Evolutionary conservation across 2,797 vertebrate species (phyloP).

Genomic region (Tokudaia tokunoshimensis): DNA sequence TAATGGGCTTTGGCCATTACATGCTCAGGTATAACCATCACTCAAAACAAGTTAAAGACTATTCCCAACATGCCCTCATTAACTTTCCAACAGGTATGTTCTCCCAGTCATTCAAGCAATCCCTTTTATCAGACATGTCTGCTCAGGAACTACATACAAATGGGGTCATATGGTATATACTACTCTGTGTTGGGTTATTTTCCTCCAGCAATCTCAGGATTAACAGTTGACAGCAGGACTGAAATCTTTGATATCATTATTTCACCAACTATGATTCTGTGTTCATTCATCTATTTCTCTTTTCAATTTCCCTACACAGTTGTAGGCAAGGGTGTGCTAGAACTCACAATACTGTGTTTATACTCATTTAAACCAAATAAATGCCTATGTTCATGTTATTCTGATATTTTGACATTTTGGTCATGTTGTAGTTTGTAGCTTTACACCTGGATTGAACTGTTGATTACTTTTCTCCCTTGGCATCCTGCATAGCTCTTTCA

Average conservation of each 20-base stretch:
- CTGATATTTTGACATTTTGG: too few relatives aligned
- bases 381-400: too few relatives aligned
- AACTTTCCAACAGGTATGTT: conserved; percentile 11
- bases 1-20: background rate
- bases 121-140: background rate
- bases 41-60: background rate
- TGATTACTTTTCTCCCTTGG: too few relatives aligned
- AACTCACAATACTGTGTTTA: too few relatives aligned
- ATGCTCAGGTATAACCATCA: background rate
- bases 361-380: too few relatives aligned
- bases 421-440: too few relatives aligned
- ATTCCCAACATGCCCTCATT: background rate
- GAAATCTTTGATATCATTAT: background rate
- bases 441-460: too few relatives aligned
- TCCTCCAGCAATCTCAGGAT: background rate
- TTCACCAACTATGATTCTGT: background rate
- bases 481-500: too few relatives aligned
- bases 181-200: background rate
- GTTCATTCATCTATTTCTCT: background rate
- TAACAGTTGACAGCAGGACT: background rate
- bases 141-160: background rate
- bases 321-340: too few relatives aligned
- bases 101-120: background rate
- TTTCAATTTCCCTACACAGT: background rate
- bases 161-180: too few relatives aligned